Conservation (phyloP, 2,888 invertebrate genomes). For the Cylindroiulus punctatus region DNA sequence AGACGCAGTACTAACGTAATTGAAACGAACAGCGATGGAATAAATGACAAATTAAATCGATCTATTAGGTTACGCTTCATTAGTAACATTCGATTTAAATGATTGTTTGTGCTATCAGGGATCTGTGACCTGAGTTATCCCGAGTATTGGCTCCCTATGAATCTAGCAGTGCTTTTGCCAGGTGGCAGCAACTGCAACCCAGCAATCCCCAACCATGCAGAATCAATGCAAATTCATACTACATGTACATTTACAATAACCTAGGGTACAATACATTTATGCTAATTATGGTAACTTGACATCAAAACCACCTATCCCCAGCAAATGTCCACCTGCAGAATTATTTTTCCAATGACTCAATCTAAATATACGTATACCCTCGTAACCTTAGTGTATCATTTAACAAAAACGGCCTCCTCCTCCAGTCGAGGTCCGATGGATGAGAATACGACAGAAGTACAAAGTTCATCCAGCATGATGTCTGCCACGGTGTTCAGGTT, state of each 20-base stretch:
- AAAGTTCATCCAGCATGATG: conserved; percentile 44
- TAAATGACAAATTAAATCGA: no score
- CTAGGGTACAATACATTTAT: not conserved
- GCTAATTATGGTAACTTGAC: not conserved
- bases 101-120: no score
- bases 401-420: not conserved
- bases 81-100: no score
- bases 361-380: not conserved
- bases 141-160: no score
- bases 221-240: not conserved
- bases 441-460: conserved; percentile 8
- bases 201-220: not conserved
- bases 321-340: not conserved
- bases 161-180: not conserved
- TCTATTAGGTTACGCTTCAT: no score
- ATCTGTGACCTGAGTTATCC: no score
- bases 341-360: not conserved
- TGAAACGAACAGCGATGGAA: no score
- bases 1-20: no score
- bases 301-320: not conserved
- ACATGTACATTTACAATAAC: not conserved
- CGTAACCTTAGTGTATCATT: conserved; percentile 9
- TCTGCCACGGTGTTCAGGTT: conserved; percentile 4
- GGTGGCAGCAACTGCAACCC: not conserved
- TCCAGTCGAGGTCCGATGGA: conserved; percentile 24